Conservation (phyloP, 2,888 invertebrate species). For the Argyresthia goedartella region DNA sequence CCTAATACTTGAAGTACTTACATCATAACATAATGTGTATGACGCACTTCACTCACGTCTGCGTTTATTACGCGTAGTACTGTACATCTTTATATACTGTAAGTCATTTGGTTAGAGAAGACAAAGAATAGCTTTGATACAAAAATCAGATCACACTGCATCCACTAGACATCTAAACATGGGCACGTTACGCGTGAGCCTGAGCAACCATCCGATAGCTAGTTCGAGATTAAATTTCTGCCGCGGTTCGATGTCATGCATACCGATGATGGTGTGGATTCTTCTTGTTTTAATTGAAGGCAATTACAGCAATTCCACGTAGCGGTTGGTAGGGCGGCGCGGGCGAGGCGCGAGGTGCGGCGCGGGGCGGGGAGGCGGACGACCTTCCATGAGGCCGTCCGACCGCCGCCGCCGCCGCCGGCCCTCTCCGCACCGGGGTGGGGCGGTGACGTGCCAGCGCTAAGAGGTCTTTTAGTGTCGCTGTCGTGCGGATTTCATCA, state of each 20-base stretch:
- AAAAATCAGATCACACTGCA: too few species aligned
- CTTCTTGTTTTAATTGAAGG: constrained; percentile 60
- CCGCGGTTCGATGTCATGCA: constrained; percentile 1
- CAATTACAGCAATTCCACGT: constrained; percentile 67
- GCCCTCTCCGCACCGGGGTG: constrained; percentile 49
- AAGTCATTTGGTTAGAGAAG: too few species aligned
- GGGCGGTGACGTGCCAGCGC: constrained; percentile 44
- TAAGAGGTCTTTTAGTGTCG: too few species aligned
- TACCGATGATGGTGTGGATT: constrained; percentile 31
- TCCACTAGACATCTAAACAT: neutral
- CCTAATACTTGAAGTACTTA: too few species aligned
- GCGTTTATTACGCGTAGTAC: too few species aligned
- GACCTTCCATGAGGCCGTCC: constrained; percentile 67
- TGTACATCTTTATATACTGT: too few species aligned
- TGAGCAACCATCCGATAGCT: neutral
- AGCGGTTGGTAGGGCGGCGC: constrained; percentile 38
- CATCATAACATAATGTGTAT: too few species aligned
- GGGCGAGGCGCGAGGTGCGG: constrained; percentile 19
- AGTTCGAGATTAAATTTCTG: constrained; percentile 1
- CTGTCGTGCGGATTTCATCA: too few species aligned
- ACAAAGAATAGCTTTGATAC: too few species aligned
- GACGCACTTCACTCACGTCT: too few species aligned
- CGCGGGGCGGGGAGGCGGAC: constrained; percentile 37
- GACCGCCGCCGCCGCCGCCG: constrained; percentile 26
- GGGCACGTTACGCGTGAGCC: neutral